Evolutionary conservation across 1,140 invertebrate species (phyloP).

Genomic region (Lanistes nyassanus): DNA sequence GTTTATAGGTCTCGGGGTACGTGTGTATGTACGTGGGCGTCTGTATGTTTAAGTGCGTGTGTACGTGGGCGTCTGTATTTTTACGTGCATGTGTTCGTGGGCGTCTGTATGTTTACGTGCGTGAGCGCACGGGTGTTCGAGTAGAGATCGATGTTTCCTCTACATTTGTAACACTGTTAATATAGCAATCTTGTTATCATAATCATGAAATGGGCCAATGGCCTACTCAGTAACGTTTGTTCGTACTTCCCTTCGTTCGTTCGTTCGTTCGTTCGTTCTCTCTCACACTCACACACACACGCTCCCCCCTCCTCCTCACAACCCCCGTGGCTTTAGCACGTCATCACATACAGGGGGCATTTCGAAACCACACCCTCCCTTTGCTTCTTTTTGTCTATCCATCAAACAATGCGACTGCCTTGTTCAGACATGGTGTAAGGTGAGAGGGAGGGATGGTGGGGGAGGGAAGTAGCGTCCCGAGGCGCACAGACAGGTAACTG

Average conservation of each 20-base stretch:
- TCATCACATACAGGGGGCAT: neutral
- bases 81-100: conserved; percentile 1
- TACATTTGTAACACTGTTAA: neutral
- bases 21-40: too few species aligned
- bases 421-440: too few species aligned
- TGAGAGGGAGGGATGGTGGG: too few species aligned
- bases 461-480: neutral
- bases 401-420: too few species aligned
- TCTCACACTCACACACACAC: conserved; percentile 6
- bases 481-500: neutral
- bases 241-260: neutral
- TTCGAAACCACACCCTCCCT: neutral
- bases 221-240: neutral
- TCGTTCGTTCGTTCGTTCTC: conserved; percentile 9
- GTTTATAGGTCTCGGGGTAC: neutral
- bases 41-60: conserved; percentile 7
- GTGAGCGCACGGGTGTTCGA: neutral
- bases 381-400: neutral
- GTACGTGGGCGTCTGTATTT: neutral
- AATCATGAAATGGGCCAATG: neutral
- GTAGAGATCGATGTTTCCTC: neutral
- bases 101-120: neutral
- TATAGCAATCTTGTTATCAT: neutral
- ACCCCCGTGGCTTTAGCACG: neutral
- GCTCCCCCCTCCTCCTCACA: neutral